Base-by-base conservation (phyloP, 2,888 invertebrate genomes). In the Andrena marginata region DNA sequence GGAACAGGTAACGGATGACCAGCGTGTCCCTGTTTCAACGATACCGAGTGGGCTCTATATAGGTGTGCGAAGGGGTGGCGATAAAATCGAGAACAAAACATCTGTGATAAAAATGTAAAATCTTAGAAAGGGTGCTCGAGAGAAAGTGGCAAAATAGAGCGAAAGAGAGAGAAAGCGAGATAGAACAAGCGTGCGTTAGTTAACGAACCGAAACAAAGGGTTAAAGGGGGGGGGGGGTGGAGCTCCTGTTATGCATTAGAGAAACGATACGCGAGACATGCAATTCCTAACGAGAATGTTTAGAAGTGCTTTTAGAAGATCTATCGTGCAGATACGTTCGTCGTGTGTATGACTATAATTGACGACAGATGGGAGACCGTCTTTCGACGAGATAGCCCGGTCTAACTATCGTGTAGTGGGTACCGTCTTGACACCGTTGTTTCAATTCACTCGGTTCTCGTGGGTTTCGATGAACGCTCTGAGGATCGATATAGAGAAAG, bases 51-150 rank as follows among this genome's bases (percentile, higher is more conserved):
- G 83, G 89, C 88, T 80, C 60, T 82, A 74, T 70, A 64, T 71
- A 49, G 65, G 42, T 42, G 42, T 42, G 72, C 72, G 67, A 51
- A 63, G 67, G 78, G 83, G 87, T 74, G 82, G 64, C 77, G 70
- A 77, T 86, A 42, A 82, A 89, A 77, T 81, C 82, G 88, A 89
- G 86, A 88, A 89, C 78, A 85, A 90, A 91, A 92, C 90, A 92
- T 92, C 91, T 91, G 91, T 91, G 92, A 92, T 91, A 88, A 90
- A 89, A 85, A 64, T 89, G 89, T 87, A 88, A 89, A 90, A 89
- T 89, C 87, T 87, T 89, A 90, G 87, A 80, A 85, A 80, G 83
- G 88, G 89, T 89, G 88, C 88, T 91, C 88, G 91, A 88, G 88
- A 77, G 82, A 67, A 71, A 77, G 74, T 49, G 51, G 56, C 65